These are phyloP conservation scores for Thymelicus sylvestris DNA, from an alignment of 2,888 invertebrate species.

Conservation along the genomic window DNA sequence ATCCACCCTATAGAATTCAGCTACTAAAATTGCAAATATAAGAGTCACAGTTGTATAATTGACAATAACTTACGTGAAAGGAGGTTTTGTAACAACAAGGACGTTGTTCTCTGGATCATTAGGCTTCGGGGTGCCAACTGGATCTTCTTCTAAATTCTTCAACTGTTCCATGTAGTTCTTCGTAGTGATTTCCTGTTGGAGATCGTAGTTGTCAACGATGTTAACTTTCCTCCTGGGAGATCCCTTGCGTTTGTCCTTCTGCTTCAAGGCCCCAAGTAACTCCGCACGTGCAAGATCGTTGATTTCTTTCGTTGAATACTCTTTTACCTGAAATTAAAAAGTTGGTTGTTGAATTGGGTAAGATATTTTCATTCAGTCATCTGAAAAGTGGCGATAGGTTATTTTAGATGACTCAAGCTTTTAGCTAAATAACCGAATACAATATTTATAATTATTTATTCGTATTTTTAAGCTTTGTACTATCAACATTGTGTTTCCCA, in stretches of 20 bases:
- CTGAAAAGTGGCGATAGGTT: no score
- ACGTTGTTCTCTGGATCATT: conserved; percentile 67
- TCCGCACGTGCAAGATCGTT: conserved; percentile 71
- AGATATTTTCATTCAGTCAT: no score
- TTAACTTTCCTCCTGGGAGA: conserved; percentile 48
- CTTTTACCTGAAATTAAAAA: conserved; percentile 61
- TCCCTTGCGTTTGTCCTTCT: conserved; percentile 60
- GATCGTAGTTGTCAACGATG: conserved; percentile 43
- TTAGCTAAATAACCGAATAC: no score
- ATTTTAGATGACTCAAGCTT: no score
- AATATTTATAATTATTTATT: no score
- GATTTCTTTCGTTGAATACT: conserved; percentile 73
- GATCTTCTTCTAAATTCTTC: conserved; percentile 73
- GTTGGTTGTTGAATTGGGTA: background rate
- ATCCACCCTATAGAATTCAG: background rate
- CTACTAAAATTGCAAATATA: background rate
- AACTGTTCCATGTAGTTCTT: conserved; percentile 60
- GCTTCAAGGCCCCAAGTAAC: conserved; percentile 55
- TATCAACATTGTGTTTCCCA: no score
- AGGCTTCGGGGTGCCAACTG: conserved; percentile 66
- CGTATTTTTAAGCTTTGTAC: no score
- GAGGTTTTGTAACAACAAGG: conserved; percentile 62
- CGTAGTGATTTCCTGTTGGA: conserved; percentile 50
- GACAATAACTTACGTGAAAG: conserved; percentile 55
- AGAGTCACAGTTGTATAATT: no score